phyloP scores from a whole-genome alignment of 1,140 invertebrate genomes.

The Lethocerus indicus region DNA sequence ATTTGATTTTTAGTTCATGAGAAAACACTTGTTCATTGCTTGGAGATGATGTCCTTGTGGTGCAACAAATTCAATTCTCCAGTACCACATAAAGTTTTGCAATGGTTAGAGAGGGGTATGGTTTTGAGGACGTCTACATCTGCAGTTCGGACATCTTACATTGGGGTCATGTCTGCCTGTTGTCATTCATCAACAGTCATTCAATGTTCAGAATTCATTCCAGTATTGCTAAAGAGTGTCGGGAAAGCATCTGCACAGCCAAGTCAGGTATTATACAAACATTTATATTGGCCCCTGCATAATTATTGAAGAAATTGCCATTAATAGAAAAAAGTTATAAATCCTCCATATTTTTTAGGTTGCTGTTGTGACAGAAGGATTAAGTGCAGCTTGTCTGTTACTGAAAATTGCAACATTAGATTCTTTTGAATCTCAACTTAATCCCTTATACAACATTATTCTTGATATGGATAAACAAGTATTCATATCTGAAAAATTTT shows the following conservation, averaged over 20 bases:
- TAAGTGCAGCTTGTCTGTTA: constrained; percentile 56
- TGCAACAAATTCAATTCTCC: constrained; percentile 43
- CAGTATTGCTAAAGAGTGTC: constrained; percentile 42
- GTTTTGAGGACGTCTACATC: constrained; percentile 60
- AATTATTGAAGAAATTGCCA: not conserved
- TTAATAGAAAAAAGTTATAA: not conserved
- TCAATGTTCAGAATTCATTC: constrained; percentile 32
- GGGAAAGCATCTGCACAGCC: constrained; percentile 52
- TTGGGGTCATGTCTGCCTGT: constrained; percentile 46
- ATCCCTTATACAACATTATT: constrained; percentile 46
- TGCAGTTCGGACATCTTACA: constrained; percentile 57
- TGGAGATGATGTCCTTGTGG: constrained; percentile 71
- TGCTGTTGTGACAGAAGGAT: constrained; percentile 54
- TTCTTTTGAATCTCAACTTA: constrained; percentile 32
- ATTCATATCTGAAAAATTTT: constrained; percentile 68
- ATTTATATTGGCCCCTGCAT: too few relatives aligned
- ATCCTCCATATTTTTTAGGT: constrained; percentile 20
- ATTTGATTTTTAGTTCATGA: constrained; percentile 52
- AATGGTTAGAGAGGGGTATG: constrained; percentile 64
- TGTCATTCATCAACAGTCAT: constrained; percentile 35
- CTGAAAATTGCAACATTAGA: constrained; percentile 40
- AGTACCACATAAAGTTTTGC: constrained; percentile 50
- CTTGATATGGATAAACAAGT: constrained; percentile 57
- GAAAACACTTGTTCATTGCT: constrained; percentile 63
- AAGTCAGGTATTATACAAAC: constrained; percentile 37